Evolutionary conservation across 2,888 invertebrate species (phyloP), one percentile per base, ranked within the genome.

Genomic region (Campaea margaritaria): DNA sequence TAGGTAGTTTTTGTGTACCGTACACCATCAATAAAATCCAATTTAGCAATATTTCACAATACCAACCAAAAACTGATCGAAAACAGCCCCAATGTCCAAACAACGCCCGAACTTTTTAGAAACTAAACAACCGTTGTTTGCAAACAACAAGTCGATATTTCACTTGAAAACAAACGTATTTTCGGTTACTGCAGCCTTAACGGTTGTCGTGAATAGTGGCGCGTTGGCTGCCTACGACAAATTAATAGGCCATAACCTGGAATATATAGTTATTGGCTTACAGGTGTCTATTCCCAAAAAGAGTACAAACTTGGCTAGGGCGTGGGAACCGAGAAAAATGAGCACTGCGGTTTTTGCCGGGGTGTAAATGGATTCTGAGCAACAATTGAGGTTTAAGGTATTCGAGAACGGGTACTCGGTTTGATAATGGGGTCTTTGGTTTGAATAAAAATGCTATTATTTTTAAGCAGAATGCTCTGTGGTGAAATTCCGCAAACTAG

Each of bases 201-300:
- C 67, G 64, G 62, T 46, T 61, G 60, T 46, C 53, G 50, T 54
- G 64, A 59, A 69, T 63, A 64, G 64, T 63, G 65, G 59, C 64
- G 50, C 76, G 79, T 78, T 75, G 78, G 69, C 73, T 73, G 74
- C 73, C 76, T 75, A 74, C 78, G 75, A 80, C 81, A 83, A 83
- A 85, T 82, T 82, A 83, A 85, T 85, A 77, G 86, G 75, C 83
- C 69, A 82, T 85, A 83, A 79, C 81, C 72, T 73, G 75, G 73
- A 69, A 86, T 81, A 79, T 84, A 86, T 81, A 73, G 83, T 75
- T 81, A 84, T 82, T 80, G 82, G 74, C 67, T 61, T 63, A 67
- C 69, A 69, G 69, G 69, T 69, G 67, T 69, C 64, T 67, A 62
- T 63, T 55, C 55, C 50, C 62, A 69, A 69, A 69, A 69, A 69